Evolutionary conservation across 2,797 vertebrate species (phyloP), one percentile per base, ranked within the genome.

Genomic region (Poecilia picta): DNA sequence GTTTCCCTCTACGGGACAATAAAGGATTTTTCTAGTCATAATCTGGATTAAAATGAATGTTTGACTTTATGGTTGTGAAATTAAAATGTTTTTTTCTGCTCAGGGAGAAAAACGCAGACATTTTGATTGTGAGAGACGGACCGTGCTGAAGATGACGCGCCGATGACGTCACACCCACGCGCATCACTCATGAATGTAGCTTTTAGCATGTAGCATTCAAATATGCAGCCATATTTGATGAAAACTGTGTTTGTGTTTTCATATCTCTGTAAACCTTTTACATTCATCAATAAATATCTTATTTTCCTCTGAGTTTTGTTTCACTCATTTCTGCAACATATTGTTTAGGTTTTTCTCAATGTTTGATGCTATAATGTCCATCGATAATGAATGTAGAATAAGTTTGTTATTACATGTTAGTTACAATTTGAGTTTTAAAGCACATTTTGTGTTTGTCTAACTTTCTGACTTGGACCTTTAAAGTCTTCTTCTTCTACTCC

Each of bases 61-160:
- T 43, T 43, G 28, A 20, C 1, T 28, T 18, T 20, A 43, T 39
- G 0, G 39, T 18, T 25, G 12, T 62, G 11, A 45, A 66, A 55
- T 45, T 0, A 18, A 45, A 66, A 46, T 45, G 2, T 15, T 13
- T 43, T 4, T 79, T 68, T 78, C 0, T 81, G 1, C 72, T 51
- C 46, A 95, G 93, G 90, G 87, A 84, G 75, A 90, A 83, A 78
- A 94, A 93, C 1, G 59, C 83, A 3, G 92, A 95, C 72, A 91
- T 94, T 62, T 49, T 94, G 88, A 91, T 89, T 1, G 81, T 93
- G 81, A 91, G 72, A 71, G 93, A 95, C 0, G 90, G 80, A 3
- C 71, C 39, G 3, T 94, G 94, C 87, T 92, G 77, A 94, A 64
- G 76, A 81, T 71, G 25, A 28, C 36, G 64, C 39, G 2, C 2